Evolutionary conservation across 2,797 vertebrate species (phyloP).

Genomic region (Premnoplex brunnescens): DNA sequence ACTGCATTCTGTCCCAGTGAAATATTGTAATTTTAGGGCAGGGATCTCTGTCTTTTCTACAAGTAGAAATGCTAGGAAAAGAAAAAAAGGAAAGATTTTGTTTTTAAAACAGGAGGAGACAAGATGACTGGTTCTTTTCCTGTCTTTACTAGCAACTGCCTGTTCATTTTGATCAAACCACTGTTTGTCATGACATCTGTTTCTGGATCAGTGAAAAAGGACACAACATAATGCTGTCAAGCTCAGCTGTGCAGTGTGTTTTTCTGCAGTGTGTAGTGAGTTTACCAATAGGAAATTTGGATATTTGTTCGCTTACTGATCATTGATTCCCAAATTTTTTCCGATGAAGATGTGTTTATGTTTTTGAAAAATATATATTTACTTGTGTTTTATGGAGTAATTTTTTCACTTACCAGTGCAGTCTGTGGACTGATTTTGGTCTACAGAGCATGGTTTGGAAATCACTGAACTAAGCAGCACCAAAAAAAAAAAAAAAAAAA

Average conservation of each 20-base stretch:
- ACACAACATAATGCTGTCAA: background rate
- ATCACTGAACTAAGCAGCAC: background rate
- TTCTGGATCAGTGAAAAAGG: background rate
- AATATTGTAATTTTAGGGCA: background rate
- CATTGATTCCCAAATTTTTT: background rate
- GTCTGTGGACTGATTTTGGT: background rate
- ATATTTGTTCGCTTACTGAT: background rate
- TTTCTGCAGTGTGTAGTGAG: background rate
- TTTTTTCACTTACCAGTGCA: background rate
- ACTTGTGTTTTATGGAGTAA: background rate
- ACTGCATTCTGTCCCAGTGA: background rate
- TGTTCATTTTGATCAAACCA: background rate
- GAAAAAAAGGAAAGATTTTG: background rate
- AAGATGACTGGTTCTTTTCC: background rate
- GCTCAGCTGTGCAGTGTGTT: background rate
- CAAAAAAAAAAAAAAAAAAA: background rate
- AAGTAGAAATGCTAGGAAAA: background rate
- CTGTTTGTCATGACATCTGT: background rate
- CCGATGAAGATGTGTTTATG: background rate
- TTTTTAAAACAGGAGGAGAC: background rate
- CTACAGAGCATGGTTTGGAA: background rate
- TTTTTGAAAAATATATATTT: background rate
- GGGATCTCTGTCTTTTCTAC: background rate
- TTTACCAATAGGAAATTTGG: background rate
- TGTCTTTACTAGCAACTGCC: background rate